Evolutionary conservation across 2,113 vertebrate genomes (phyloP).

Genomic region (Toxostoma redivivum): DNA sequence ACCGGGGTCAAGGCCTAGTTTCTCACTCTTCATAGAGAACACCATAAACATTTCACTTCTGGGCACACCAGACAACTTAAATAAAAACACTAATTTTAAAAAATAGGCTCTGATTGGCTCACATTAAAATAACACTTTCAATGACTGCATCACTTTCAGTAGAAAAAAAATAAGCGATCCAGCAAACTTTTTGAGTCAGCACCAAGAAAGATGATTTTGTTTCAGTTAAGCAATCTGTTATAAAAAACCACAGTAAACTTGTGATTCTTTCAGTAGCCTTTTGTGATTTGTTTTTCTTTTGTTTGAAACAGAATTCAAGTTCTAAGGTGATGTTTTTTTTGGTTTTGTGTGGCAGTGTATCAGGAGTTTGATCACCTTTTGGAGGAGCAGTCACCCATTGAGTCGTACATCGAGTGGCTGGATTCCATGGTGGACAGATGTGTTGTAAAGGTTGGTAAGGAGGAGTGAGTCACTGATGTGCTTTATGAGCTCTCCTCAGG

Average conservation of each 20-base stretch:
- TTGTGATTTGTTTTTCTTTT: neutral
- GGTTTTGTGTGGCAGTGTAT: conserved; percentile 81
- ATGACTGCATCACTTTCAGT: neutral
- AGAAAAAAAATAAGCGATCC: neutral
- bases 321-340: neutral
- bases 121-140: neutral
- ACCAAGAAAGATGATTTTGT: neutral
- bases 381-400: conserved; percentile 96
- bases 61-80: neutral
- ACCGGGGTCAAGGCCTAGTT: conserved; percentile 60
- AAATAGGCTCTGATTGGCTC: neutral
- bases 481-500: neutral
- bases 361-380: conserved; percentile 96
- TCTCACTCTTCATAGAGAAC: neutral
- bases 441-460: conserved; percentile 90
- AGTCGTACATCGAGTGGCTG: conserved; percentile 97
- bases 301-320: neutral
- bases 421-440: conserved; percentile 99
- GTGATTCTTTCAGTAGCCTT: neutral
- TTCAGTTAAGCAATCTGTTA: neutral
- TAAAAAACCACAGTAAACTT: neutral
- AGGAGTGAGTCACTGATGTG: neutral
- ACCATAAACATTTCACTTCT: neutral
- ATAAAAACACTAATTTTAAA: neutral
- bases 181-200: neutral